A percentile compares a stretch with the other conserved stretches of the same genome.
phyloP scores from a whole-genome alignment of 2,797 vertebrate species.

The Furcifer pardalis region DNA sequence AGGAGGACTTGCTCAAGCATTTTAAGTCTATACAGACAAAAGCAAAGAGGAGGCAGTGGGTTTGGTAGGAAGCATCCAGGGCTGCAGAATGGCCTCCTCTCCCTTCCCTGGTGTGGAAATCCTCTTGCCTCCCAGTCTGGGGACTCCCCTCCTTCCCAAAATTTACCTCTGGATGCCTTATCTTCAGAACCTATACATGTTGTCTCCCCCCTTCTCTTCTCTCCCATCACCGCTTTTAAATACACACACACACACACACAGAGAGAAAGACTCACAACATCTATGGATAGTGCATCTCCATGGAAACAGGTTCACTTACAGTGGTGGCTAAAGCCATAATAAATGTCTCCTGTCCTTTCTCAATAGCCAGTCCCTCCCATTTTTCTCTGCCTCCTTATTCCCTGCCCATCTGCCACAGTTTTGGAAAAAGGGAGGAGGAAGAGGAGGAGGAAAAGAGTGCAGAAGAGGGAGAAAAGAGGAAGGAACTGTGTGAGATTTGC shows the following conservation, averaged over 20 bases:
- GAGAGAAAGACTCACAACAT: too few relatives aligned
- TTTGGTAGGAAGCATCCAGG: too few relatives aligned
- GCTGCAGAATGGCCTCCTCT: too few relatives aligned
- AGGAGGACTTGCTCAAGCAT: background rate
- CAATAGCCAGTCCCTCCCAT: background rate
- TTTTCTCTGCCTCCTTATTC: background rate
- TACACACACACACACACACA: background rate
- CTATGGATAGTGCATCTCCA: conserved; percentile 30
- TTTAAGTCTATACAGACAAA: background rate
- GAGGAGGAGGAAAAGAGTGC: too few relatives aligned
- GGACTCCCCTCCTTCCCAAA: background rate
- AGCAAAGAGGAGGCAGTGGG: background rate
- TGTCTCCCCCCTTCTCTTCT: background rate
- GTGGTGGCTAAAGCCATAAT: conserved; percentile 11
- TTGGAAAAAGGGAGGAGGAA: background rate
- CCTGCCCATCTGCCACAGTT: conserved; percentile 5
- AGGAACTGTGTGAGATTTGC: background rate
- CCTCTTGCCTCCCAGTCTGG: background rate
- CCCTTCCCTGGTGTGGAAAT: background rate
- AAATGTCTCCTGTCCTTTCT: background rate
- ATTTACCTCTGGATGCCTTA: background rate
- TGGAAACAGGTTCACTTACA: conserved; percentile 21
- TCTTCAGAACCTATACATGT: background rate
- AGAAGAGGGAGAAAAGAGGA: background rate
- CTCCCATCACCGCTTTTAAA: background rate